Percentiles rank a stretch among this genome's conserved stretches.
Conservation (phyloP, 2,113 vertebrate species). For the Rhinopithecus roxellana region DNA sequence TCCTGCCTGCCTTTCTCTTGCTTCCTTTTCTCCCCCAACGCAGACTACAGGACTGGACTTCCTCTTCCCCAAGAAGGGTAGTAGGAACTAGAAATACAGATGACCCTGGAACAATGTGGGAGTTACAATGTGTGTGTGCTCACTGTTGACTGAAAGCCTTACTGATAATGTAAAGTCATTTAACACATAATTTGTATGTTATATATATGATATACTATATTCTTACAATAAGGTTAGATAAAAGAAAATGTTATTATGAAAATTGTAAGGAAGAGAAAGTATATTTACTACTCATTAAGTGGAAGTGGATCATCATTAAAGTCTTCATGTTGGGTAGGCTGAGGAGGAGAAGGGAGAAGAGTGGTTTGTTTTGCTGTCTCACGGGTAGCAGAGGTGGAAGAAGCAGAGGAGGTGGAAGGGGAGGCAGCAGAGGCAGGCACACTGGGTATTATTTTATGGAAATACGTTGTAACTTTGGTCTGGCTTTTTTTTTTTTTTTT, state of each 20-base stretch:
- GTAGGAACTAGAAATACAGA: neutral
- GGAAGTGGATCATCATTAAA: neutral
- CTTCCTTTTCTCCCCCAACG: neutral
- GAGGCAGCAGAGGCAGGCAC: neutral
- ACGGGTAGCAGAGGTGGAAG: neutral
- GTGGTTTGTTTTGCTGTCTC: neutral
- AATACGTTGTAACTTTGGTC: neutral
- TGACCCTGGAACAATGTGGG: neutral
- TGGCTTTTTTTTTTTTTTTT: neutral
- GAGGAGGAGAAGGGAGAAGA: neutral
- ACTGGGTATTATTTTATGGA: neutral
- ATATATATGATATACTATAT: neutral
- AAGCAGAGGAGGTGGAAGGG: neutral
- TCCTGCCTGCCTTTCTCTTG: neutral
- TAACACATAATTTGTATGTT: neutral
- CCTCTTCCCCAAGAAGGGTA: neutral
- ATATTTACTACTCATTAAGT: neutral
- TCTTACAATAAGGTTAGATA: neutral
- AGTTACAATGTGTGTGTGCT: neutral
- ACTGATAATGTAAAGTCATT: neutral
- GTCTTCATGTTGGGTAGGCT: neutral
- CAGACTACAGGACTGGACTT: neutral
- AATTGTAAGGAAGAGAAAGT: neutral
- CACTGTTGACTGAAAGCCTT: neutral
- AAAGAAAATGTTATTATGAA: neutral